Percentiles rank a stretch among this genome's conserved stretches.
phyloP scores from a whole-genome alignment of 1,140 invertebrate species.

The Bombyx mori region DNA sequence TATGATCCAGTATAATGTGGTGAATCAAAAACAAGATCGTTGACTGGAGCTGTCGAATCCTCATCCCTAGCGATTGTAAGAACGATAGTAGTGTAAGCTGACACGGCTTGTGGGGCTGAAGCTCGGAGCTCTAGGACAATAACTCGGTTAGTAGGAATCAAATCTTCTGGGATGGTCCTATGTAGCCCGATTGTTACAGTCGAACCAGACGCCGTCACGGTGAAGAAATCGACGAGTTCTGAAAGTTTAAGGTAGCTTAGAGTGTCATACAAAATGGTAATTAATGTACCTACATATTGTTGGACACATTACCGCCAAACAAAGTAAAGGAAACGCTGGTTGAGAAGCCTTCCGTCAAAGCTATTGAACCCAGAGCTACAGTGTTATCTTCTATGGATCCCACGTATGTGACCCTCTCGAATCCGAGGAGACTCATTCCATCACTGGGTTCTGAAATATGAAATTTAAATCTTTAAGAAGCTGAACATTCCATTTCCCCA shows the following conservation, averaged over 20 bases:
- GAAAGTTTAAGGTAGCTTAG: constrained; percentile 6
- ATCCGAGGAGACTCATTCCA: constrained; percentile 12
- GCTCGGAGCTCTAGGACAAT: constrained; percentile 26
- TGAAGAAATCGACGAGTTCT: constrained; percentile 18
- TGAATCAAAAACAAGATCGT: constrained; percentile 13
- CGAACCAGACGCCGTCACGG: constrained; percentile 2
- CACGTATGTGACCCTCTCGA: constrained; percentile 22
- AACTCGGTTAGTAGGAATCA: constrained; percentile 19
- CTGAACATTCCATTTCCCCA: no score
- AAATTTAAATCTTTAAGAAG: background rate
- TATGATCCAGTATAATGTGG: constrained; percentile 26
- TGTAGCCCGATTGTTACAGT: constrained; percentile 11
- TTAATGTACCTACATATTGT: background rate
- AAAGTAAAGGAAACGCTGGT: constrained; percentile 17
- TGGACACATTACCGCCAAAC: constrained; percentile 18
- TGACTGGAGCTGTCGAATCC: background rate
- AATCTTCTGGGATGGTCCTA: constrained; percentile 16
- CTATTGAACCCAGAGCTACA: constrained; percentile 17
- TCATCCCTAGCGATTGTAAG: constrained; percentile 11
- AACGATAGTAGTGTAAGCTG: constrained; percentile 21
- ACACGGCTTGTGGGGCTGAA: constrained; percentile 12
- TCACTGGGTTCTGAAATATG: constrained; percentile 4
- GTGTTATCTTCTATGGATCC: constrained; percentile 21
- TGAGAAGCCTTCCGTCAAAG: constrained; percentile 18
- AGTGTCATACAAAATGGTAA: background rate